Evolutionary conservation across 2,113 vertebrate species (phyloP).

Genomic region (Megaceryle maxima): DNA sequence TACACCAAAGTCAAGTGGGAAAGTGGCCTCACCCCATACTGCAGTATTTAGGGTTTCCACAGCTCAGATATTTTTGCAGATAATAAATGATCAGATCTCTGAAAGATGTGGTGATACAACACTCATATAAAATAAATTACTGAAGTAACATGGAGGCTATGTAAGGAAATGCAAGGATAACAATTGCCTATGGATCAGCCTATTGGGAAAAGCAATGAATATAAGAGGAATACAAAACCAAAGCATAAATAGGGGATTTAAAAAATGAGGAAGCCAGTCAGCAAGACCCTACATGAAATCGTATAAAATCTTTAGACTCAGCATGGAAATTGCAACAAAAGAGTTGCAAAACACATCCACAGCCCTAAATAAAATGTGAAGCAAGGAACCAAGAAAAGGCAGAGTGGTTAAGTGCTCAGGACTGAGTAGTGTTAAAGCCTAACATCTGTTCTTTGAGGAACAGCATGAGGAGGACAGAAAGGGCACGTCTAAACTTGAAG

Average conservation of each 20-base stretch:
- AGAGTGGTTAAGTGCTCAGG: not conserved
- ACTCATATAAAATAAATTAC: not conserved
- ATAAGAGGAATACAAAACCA: not conserved
- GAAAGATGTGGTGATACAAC: not conserved
- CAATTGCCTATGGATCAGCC: not conserved
- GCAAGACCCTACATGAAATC: not conserved
- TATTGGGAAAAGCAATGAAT: not conserved
- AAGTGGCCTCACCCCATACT: not conserved
- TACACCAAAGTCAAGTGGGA: not conserved
- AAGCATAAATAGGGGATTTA: not conserved
- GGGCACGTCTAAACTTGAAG: not conserved
- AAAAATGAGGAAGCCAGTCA: constrained; percentile 36
- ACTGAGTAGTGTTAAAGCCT: not conserved
- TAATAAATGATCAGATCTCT: not conserved
- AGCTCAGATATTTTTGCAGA: not conserved
- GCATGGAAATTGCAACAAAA: constrained; percentile 55
- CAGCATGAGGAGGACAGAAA: not conserved
- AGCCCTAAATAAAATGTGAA: constrained; percentile 40
- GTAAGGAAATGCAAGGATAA: not conserved
- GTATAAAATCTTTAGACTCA: constrained; percentile 52
- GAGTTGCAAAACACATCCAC: constrained; percentile 32
- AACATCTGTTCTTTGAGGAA: constrained; percentile 32
- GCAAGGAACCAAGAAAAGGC: constrained; percentile 29
- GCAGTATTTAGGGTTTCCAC: not conserved
- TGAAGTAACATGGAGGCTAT: not conserved